Conservation (phyloP, 2,888 invertebrate species). For the Drosophila incognita region DNA sequence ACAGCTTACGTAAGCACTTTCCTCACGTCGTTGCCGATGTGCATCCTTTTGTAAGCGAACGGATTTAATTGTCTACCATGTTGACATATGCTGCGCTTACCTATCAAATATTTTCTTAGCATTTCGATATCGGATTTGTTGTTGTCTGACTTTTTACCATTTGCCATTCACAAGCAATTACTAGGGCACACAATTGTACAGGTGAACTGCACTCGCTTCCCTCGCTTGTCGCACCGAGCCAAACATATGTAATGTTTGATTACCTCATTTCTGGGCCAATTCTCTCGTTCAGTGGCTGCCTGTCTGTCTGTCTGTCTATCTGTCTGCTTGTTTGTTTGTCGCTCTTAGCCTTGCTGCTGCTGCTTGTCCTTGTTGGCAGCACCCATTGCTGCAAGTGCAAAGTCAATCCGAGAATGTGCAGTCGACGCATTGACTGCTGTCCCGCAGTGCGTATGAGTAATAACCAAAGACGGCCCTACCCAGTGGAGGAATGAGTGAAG, state of each 20-base stretch:
- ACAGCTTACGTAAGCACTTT: background rate
- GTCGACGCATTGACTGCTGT: conserved; percentile 58
- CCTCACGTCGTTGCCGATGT: background rate
- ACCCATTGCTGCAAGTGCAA: conserved; percentile 52
- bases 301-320: background rate
- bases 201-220: conserved; percentile 10
- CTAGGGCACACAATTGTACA: conserved; percentile 43
- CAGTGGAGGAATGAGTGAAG: background rate
- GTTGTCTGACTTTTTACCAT: conserved; percentile 24
- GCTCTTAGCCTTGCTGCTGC: background rate
- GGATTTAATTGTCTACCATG: conserved; percentile 22
- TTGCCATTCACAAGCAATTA: conserved; percentile 58
- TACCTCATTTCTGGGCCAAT: conserved; percentile 64
- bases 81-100: conserved; percentile 42
- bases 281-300: background rate
- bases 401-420: conserved; percentile 51
- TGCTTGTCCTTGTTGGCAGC: conserved; percentile 33
- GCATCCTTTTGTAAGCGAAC: background rate
- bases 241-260: conserved; percentile 55
- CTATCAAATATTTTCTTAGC: conserved; percentile 49
- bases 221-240: background rate
- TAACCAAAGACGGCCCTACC: conserved; percentile 50
- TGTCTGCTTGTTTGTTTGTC: background rate
- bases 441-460: conserved; percentile 78
- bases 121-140: conserved; percentile 50